A percentile compares a stretch with the other conserved stretches of the same genome.
Evolutionary conservation across 1,140 invertebrate genomes (phyloP).

Genomic region (Papilio glaucus): DNA sequence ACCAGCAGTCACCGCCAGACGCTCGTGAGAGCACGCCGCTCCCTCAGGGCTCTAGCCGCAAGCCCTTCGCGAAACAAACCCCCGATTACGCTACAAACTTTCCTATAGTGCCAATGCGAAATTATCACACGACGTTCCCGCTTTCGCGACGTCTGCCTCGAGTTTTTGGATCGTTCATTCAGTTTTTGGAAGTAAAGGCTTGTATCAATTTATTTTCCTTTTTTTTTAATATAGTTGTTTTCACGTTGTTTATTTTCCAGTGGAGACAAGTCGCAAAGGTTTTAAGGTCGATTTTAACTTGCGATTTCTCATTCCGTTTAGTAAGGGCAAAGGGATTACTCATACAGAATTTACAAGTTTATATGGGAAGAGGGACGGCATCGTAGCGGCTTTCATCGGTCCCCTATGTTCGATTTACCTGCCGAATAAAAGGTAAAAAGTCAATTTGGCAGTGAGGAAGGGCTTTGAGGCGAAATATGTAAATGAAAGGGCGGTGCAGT

Average conservation of each 20-base stretch:
- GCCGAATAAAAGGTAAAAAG: slow-evolving; percentile 82
- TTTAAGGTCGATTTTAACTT: slow-evolving; percentile 25
- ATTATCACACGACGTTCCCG: slow-evolving; percentile 46
- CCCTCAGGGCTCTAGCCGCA: slow-evolving; percentile 65
- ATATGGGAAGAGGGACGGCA: slow-evolving; percentile 54
- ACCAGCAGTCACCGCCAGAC: slow-evolving; percentile 73
- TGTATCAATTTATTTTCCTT: slow-evolving; percentile 35
- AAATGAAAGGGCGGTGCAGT: slow-evolving; percentile 81
- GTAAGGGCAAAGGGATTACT: slow-evolving; percentile 26
- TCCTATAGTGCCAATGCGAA: slow-evolving; percentile 70
- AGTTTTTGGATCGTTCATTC: slow-evolving; percentile 59
- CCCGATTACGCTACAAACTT: slow-evolving; percentile 67
- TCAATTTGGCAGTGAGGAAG: slow-evolving; percentile 80
- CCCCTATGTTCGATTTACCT: slow-evolving; percentile 78
- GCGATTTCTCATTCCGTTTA: slow-evolving; percentile 23
- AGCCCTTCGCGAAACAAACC: slow-evolving; percentile 61
- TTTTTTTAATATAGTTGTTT: slow-evolving; percentile 3
- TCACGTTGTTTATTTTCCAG: neutral
- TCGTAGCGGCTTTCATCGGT: slow-evolving; percentile 64
- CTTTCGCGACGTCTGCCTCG: slow-evolving; percentile 33
- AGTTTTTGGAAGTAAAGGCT: slow-evolving; percentile 41
- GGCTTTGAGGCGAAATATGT: slow-evolving; percentile 77
- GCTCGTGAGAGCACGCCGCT: slow-evolving; percentile 77
- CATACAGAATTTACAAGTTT: slow-evolving; percentile 40
- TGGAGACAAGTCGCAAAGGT: slow-evolving; percentile 1